Conservation (phyloP, 1,140 invertebrate species). For the Riptortus pedestris region DNA sequence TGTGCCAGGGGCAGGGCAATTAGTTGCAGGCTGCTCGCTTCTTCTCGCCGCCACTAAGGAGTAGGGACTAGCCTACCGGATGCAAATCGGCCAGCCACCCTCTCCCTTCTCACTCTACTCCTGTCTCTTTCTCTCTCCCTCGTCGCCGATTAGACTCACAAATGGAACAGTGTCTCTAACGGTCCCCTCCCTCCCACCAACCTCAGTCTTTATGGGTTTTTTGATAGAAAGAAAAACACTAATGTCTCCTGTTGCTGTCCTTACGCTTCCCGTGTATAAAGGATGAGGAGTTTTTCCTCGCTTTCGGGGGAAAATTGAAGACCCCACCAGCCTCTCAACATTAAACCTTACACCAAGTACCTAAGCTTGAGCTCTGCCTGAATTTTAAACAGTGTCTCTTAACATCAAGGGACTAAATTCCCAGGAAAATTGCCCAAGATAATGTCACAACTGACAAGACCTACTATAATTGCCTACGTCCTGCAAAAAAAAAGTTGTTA, state of each 20-base stretch:
- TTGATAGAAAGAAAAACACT: not conserved
- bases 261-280: not conserved
- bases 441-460: too few species aligned
- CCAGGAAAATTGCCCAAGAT: too few species aligned
- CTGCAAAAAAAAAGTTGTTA: too few species aligned
- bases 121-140: too few species aligned
- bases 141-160: conserved; percentile 5
- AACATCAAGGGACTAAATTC: too few species aligned
- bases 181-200: too few species aligned
- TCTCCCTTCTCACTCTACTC: too few species aligned
- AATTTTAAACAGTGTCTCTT: too few species aligned
- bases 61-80: not conserved
- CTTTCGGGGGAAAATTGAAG: not conserved
- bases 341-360: too few species aligned
- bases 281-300: not conserved
- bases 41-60: not conserved
- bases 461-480: too few species aligned
- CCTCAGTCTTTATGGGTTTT: conserved; percentile 1
- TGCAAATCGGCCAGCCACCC: not conserved
- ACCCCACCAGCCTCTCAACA: too few species aligned
- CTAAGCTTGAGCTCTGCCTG: too few species aligned
- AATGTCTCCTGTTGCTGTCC: conserved; percentile 4
- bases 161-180: conserved; percentile 7
- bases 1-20: not conserved
- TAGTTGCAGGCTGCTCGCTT: conserved; percentile 5